Evolutionary conservation across 1,140 invertebrate species (phyloP).

Genomic region (Drosophila truncata): DNA sequence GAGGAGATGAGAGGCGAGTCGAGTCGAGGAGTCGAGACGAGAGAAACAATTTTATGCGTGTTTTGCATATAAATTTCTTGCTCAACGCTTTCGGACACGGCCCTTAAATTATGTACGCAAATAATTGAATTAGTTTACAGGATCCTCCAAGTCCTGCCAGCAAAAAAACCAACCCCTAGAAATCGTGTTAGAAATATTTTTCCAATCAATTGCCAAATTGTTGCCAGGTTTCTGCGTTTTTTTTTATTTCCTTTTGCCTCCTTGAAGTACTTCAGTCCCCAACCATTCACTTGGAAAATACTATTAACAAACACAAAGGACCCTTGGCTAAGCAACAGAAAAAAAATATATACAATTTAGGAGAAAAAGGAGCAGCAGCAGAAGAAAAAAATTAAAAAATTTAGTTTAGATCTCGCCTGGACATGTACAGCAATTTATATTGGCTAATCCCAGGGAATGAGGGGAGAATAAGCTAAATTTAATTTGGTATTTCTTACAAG

Average conservation of each 20-base stretch:
- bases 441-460: neutral
- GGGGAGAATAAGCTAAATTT: slow-evolving; percentile 24
- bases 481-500: slow-evolving; percentile 34
- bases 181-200: slow-evolving; percentile 78
- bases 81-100: slow-evolving; percentile 48
- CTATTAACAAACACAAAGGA: slow-evolving; percentile 56
- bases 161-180: slow-evolving; percentile 10
- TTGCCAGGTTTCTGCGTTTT: slow-evolving; percentile 37
- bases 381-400: slow-evolving; percentile 26
- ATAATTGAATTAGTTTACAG: slow-evolving; percentile 80
- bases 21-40: neutral
- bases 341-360: slow-evolving; percentile 26
- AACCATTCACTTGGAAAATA: slow-evolving; percentile 56
- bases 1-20: neutral
- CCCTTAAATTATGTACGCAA: slow-evolving; percentile 76
- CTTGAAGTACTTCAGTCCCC: slow-evolving; percentile 12
- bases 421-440: slow-evolving; percentile 31
- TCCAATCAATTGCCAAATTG: slow-evolving; percentile 76
- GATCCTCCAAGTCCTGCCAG: neutral
- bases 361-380: slow-evolving; percentile 7
- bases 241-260: neutral
- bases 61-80: slow-evolving; percentile 83
- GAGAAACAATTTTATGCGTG: slow-evolving; percentile 75
- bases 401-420: slow-evolving; percentile 37
- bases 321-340: slow-evolving; percentile 14